Evolutionary conservation across 2,888 invertebrate species (phyloP).

Genomic region (Tethea ocularis): DNA sequence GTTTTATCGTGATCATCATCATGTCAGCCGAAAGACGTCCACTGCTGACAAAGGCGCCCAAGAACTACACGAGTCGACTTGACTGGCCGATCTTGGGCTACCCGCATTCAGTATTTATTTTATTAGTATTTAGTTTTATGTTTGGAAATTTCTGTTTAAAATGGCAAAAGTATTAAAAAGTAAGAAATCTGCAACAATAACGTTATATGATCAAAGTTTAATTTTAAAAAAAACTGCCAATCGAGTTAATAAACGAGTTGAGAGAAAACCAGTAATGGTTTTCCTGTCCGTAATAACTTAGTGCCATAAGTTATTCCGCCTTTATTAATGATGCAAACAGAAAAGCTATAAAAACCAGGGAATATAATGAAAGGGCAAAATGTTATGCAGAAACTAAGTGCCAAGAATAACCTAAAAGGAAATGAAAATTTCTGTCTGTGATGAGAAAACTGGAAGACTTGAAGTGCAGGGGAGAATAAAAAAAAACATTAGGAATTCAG

Average conservation of each 20-base stretch:
- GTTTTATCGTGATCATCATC: no score
- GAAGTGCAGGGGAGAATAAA: slow-evolving; percentile 40
- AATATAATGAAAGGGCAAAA: slow-evolving; percentile 40
- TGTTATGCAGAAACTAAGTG: slow-evolving; percentile 35
- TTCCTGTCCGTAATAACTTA: slow-evolving; percentile 42
- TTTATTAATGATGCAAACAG: slow-evolving; percentile 53
- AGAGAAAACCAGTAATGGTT: slow-evolving; percentile 36
- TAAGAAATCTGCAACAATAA: no score
- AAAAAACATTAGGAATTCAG: slow-evolving; percentile 48
- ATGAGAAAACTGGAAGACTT: slow-evolving; percentile 62
- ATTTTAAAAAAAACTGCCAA: slow-evolving; percentile 15
- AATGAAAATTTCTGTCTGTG: slow-evolving; percentile 50
- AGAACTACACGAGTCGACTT: no score
- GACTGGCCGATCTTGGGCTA: no score
- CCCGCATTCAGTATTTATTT: no score
- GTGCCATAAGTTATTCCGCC: slow-evolving; percentile 40
- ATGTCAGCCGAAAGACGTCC: no score
- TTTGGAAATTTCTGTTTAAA: no score
- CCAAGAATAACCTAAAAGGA: slow-evolving; percentile 43
- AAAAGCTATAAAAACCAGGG: slow-evolving; percentile 39
- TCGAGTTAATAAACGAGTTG: slow-evolving; percentile 8
- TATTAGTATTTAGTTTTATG: no score
- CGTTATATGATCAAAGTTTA: slow-evolving; percentile 11
- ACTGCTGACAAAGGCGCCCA: no score
- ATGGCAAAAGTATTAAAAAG: no score